Base-by-base conservation (phyloP, 2,888 invertebrate species). In the Nasonovia ribisnigri region DNA sequence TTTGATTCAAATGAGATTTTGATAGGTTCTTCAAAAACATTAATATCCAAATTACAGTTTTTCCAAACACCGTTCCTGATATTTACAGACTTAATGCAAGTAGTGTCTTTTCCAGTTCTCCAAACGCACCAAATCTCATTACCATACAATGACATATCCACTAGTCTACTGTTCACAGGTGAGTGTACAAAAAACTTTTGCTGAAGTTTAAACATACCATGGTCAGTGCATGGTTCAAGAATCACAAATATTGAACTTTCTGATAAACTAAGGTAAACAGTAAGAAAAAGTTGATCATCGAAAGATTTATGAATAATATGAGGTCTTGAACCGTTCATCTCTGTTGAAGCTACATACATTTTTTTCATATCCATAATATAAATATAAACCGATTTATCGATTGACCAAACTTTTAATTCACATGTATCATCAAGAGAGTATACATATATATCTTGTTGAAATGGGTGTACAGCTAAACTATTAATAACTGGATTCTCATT, bases 41-140 rank as follows among this genome's bases (percentile, higher is more conserved):
- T 94, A 29, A 67, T 67, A 84, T 93, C 92, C 16, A 90, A 92
- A 36, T 51, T 87, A 26, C 94, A 94, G 24, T 91, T 87, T 92
- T 93, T 94, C 94, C 94, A 94, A 46, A 26, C 84, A 24, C 94
- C 94, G 29, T 94, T 91, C 26, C 95, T 94, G 43, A 96, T 94
- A n/a, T 95, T 95, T 0, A 95, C 95, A 51, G 95, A 95, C 94
- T 95, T 96, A 42, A 93, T 8, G n/a, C 93, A 86, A 42, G 93
- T 86, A 29, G 90, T 86, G 11, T 93, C 93, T 92, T 95, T 95
- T 87, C 94, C 95, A 96, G 97, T 97, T 95, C 98, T 97, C 98
- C 98, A 99, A 26, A 98, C 96, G 0, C 98, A 98, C 98, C 98
- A 98, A n/a, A 99, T 96, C 29, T 95, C 95, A 46, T 94, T 91